Evolutionary conservation across 2,888 invertebrate genomes (phyloP).

Genomic region (Mesoligia furuncula): DNA sequence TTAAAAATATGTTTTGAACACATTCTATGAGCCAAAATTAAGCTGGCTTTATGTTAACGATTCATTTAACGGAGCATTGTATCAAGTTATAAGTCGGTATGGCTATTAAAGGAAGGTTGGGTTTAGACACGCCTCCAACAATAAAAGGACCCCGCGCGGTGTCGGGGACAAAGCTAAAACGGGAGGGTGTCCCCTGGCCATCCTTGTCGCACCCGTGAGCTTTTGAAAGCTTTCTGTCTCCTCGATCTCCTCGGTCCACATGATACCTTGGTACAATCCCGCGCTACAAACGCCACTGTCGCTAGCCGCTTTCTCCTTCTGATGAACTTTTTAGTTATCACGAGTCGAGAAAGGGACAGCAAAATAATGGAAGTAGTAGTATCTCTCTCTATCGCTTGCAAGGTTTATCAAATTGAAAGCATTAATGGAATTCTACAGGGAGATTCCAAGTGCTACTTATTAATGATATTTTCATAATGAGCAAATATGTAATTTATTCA

Average conservation of each 20-base stretch:
- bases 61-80: constrained; percentile 12
- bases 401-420: constrained; percentile 13
- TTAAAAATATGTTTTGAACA: background rate
- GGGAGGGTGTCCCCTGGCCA: constrained; percentile 72
- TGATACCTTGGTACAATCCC: constrained; percentile 87
- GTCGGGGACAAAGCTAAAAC: constrained; percentile 71
- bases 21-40: background rate
- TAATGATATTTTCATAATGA: background rate
- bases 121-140: constrained; percentile 69
- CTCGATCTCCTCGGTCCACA: constrained; percentile 68
- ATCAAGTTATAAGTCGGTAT: constrained; percentile 16
- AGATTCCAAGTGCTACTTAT: background rate
- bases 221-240: constrained; percentile 81
- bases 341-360: constrained; percentile 68
- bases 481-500: background rate
- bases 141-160: constrained; percentile 69
- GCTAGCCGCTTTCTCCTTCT: constrained; percentile 90
- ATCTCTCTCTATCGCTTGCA: constrained; percentile 61
- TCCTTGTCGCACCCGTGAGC: constrained; percentile 81
- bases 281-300: constrained; percentile 87
- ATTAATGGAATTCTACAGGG: background rate
- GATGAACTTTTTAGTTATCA: constrained; percentile 76
- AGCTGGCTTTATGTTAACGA: background rate
- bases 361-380: constrained; percentile 44
- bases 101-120: constrained; percentile 37